Base-by-base conservation (phyloP, 2,888 invertebrate genomes). In the Rambutsinella grinnellia region DNA sequence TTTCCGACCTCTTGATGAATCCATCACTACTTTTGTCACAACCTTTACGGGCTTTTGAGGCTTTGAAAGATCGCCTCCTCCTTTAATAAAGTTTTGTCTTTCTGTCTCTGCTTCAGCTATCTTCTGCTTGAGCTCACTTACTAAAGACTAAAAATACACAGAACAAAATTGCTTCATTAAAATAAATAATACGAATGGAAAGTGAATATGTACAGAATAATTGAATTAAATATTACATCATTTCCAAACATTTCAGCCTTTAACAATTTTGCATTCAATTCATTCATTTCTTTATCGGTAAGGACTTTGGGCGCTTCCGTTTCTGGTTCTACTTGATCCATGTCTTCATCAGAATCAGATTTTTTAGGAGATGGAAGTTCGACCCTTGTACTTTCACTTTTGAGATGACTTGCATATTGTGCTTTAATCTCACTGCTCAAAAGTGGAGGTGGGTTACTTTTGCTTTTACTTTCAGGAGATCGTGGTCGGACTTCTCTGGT, bases 171-270 rank as follows among this genome's bases (percentile, higher is more conserved):
- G n/a, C n/a, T n/a, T n/a, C n/a, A n/a, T n/a, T n/a, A 17, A 47
- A 57, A 21, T 3, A 27, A 28, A 28, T 72, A 56, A 3, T 28
- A 49, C 13, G 15, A 47, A n/a, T n/a, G n/a, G n/a, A n/a, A n/a
- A n/a, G n/a, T 24, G n/a, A 8, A 26, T 68, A 36, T 60, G 28
- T n/a, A 58, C 24, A 53, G 49, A 1, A 44, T n/a, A 2, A 53
- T 51, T n/a, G n/a, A 27, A 19, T 57, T 49, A 5, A 54, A 27
- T 47, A 62, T 66, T 74, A 81, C 90, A 84, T 86, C 87, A 86
- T 97, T 92, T 19, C 96, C 97, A 89, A 96, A 90, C 84, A 99
- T 91, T 90, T 99, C 97, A 15, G 98, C 97, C 88, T 96, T 96
- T 0, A 99, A 88, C 79, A 97, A 90, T 88, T 93, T 95, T 1